Evolutionary conservation across 2,113 vertebrate genomes (phyloP).

Genomic region (Notarius lentiginosus): DNA sequence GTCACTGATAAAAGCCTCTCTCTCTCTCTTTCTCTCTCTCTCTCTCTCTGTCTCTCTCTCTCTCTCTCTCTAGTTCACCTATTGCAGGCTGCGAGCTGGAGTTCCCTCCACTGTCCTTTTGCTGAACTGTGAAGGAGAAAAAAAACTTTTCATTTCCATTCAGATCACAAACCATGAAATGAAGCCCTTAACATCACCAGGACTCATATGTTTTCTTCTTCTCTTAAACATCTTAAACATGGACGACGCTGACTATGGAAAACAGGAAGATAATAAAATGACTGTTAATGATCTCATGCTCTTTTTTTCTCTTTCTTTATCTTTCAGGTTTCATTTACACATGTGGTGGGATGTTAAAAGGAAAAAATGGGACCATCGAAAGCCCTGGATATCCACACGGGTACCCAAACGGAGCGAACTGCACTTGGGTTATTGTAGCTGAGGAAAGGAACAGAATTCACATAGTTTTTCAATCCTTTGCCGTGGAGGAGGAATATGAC

Average conservation of each 20-base stretch:
- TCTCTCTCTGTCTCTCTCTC: too few species aligned
- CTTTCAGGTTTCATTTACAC: conserved; percentile 93
- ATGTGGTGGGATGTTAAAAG: conserved; percentile 96
- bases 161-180: conserved; percentile 47
- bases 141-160: conserved; percentile 30
- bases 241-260: background rate
- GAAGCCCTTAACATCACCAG: conserved; percentile 28
- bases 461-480: conserved; percentile 97
- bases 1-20: conserved; percentile 51
- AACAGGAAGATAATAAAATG: background rate
- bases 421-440: conserved; percentile 97
- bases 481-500: conserved; percentile 98
- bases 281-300: conserved; percentile 2
- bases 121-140: conserved; percentile 26
- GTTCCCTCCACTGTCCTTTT: background rate
- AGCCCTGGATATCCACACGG: conserved; percentile 98
- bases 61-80: too few species aligned
- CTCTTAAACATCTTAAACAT: background rate
- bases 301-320: conserved; percentile 39
- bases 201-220: conserved; percentile 32
- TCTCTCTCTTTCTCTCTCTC: too few species aligned
- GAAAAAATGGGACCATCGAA: conserved; percentile 96
- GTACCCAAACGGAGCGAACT: conserved; percentile 99
- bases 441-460: conserved; percentile 96
- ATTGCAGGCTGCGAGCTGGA: conserved; percentile 28